Evolutionary conservation across 2,113 vertebrate species (phyloP).

Genomic region (Tragelaphus strepsiceros): DNA sequence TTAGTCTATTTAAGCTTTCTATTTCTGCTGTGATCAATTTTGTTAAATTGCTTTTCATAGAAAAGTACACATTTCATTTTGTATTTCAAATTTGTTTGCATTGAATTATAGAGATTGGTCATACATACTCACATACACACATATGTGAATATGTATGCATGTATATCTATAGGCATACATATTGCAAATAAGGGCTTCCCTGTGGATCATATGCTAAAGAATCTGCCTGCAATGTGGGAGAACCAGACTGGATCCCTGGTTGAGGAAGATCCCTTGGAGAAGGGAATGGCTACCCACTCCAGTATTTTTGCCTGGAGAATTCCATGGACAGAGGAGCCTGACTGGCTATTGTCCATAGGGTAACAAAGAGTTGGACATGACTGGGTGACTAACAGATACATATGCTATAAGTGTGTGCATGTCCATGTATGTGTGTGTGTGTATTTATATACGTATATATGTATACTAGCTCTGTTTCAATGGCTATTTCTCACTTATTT

Average conservation of each 20-base stretch:
- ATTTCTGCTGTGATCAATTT: not conserved
- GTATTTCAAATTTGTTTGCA: not conserved
- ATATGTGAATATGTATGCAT: not conserved
- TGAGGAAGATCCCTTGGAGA: not conserved
- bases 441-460: not conserved
- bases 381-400: not conserved
- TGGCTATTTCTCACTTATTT: not conserved
- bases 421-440: not conserved
- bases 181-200: not conserved
- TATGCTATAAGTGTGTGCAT: not conserved
- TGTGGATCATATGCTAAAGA: not conserved
- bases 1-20: not conserved
- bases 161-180: not conserved
- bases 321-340: not conserved
- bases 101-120: not conserved
- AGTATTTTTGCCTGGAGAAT: not conserved
- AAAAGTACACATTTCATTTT: not conserved
- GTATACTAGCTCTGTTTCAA: not conserved
- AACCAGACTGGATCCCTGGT: not conserved
- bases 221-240: not conserved
- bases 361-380: not conserved
- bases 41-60: not conserved
- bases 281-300: not conserved
- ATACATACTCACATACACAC: not conserved
- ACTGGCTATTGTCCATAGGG: not conserved